Conservation (phyloP, 2,888 invertebrate genomes). For the Hirtodrosophila duncani region DNA sequence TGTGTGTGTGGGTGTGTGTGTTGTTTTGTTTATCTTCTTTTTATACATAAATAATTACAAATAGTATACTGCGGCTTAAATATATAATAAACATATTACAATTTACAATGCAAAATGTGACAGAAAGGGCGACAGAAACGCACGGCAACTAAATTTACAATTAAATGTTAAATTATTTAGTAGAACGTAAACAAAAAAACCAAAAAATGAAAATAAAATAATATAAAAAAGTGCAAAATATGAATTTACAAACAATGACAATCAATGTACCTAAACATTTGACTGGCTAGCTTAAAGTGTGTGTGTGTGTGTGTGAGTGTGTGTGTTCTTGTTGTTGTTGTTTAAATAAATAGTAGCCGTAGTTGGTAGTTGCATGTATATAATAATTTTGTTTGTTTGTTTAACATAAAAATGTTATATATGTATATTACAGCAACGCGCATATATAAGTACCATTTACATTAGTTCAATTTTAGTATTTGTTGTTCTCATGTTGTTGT, state of each 20-base stretch:
- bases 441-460: slow-evolving; percentile 66
- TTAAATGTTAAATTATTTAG: slow-evolving; percentile 41
- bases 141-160: slow-evolving; percentile 47
- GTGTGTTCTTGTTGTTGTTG: neutral
- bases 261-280: too few species aligned
- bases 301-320: too few species aligned
- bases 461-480: slow-evolving; percentile 50
- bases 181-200: slow-evolving; percentile 16
- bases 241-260: slow-evolving; percentile 70
- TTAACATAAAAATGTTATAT: slow-evolving; percentile 55
- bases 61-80: slow-evolving; percentile 42
- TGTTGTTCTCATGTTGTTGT: slow-evolving; percentile 13
- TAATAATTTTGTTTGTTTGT: slow-evolving; percentile 18
- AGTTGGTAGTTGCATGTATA: slow-evolving; percentile 13
- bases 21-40: slow-evolving; percentile 24
- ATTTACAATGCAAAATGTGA: slow-evolving; percentile 58
- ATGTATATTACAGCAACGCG: slow-evolving; percentile 66
- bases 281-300: too few species aligned
- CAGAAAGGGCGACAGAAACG: slow-evolving; percentile 35
- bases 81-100: slow-evolving; percentile 62
- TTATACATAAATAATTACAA: slow-evolving; percentile 70
- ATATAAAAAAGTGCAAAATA: slow-evolving; percentile 43
- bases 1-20: slow-evolving; percentile 3
- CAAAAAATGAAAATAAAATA: slow-evolving; percentile 4
- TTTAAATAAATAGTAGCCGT: slow-evolving; percentile 54